A percentile compares a stretch with the other conserved stretches of the same genome.
phyloP scores from a whole-genome alignment of 2,888 invertebrate genomes.

The Apeira syringaria region DNA sequence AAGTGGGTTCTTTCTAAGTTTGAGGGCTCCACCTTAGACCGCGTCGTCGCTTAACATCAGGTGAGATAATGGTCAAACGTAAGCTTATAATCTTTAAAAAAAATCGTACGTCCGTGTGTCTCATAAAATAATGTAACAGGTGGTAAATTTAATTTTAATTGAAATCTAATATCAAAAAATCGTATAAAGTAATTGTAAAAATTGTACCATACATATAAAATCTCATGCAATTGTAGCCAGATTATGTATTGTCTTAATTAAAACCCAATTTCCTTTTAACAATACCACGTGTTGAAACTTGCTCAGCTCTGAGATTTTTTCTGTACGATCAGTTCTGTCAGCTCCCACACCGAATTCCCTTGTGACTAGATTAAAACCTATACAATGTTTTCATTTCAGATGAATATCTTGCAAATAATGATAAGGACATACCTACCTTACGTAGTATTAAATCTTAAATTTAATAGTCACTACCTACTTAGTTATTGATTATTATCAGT shows the following conservation, averaged over 20 bases:
- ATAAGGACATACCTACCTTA: not conserved
- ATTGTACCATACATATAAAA: slow-evolving; percentile 9
- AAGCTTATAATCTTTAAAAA: too few species aligned
- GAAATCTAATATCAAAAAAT: slow-evolving; percentile 1
- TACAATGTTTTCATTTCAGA: slow-evolving; percentile 26
- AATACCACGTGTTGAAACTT: slow-evolving; percentile 63
- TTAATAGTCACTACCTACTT: too few species aligned
- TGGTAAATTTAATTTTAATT: too few species aligned
- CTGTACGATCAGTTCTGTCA: slow-evolving; percentile 44
- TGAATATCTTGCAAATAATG: slow-evolving; percentile 13
- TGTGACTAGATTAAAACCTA: slow-evolving; percentile 58
- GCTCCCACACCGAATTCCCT: slow-evolving; percentile 71
- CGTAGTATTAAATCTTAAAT: too few species aligned
- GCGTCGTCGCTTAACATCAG: too few species aligned
- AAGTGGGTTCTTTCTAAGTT: too few species aligned
- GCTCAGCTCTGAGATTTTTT: slow-evolving; percentile 65
- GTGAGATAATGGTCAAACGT: too few species aligned
- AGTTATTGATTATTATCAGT: too few species aligned
- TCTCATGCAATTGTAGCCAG: slow-evolving; percentile 27
- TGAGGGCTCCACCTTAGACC: too few species aligned
- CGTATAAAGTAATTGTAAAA: too few species aligned
- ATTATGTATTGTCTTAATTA: slow-evolving; percentile 38
- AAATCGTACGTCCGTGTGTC: too few species aligned
- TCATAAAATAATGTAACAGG: too few species aligned
- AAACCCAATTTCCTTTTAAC: slow-evolving; percentile 52